Evolutionary conservation across 1,140 invertebrate genomes (phyloP).

Genomic region (Zaprionus ornatus): DNA sequence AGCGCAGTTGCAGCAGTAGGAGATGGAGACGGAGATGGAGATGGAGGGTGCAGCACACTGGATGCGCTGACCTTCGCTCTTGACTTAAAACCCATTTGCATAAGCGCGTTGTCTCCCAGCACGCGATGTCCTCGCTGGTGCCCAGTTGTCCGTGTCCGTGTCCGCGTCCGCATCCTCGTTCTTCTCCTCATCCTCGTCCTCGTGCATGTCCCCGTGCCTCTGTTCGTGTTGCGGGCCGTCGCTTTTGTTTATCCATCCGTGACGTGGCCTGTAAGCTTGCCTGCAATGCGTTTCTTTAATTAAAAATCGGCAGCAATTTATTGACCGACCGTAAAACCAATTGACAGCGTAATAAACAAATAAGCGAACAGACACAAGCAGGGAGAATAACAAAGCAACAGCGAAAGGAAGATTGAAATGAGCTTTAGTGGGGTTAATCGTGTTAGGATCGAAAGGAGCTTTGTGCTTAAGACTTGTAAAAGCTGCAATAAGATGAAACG

Average conservation of each 20-base stretch:
- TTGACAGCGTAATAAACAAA: constrained; percentile 65
- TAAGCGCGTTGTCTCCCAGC: constrained; percentile 47
- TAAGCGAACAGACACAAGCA: not conserved
- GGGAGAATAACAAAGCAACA: not conserved
- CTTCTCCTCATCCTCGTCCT: too few species aligned
- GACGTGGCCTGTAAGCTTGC: constrained; percentile 41
- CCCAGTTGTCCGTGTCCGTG: not conserved
- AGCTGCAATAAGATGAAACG: not conserved
- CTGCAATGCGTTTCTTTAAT: constrained; percentile 71
- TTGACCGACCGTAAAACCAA: constrained; percentile 61
- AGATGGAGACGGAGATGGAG: not conserved
- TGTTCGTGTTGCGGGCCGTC: not conserved
- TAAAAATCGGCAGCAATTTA: constrained; percentile 66
- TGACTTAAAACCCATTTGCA: constrained; percentile 76
- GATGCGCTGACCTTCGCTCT: constrained; percentile 72
- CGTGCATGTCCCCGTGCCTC: too few species aligned
- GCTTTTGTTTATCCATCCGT: constrained; percentile 48
- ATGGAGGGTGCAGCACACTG: constrained; percentile 12
- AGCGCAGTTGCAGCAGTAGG: not conserved
- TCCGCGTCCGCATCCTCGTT: too few species aligned
- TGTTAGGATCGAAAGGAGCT: not conserved
- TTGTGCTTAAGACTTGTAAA: not conserved
- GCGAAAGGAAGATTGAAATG: not conserved
- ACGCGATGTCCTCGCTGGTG: not conserved
- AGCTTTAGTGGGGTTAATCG: not conserved